Conservation (phyloP, 2,797 vertebrate species). For the Apogon hyalosoma region DNA sequence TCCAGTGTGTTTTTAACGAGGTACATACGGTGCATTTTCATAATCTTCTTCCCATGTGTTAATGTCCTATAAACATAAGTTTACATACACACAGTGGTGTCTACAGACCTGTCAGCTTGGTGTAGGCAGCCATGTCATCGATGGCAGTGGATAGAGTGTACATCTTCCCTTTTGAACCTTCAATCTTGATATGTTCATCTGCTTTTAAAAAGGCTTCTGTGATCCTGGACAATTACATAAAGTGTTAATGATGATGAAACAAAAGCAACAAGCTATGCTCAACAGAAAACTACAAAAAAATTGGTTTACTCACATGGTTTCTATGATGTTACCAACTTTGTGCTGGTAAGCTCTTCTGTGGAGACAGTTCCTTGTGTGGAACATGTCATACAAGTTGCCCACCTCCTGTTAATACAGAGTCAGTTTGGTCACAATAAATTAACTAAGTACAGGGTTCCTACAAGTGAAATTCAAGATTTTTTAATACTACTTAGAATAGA, state of each 20-base stretch:
- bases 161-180: conserved; percentile 79
- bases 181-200: conserved; percentile 85
- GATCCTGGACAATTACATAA: conserved; percentile 84
- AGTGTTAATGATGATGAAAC: not conserved
- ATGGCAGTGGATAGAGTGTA: conserved; percentile 90
- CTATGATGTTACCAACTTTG: conserved; percentile 92
- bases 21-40: not conserved
- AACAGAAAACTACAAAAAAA: too few relatives aligned
- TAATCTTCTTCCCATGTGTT: not conserved
- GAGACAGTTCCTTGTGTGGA: conserved; percentile 91
- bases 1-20: not conserved
- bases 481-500: too few relatives aligned
- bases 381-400: conserved; percentile 95
- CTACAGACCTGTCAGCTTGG: conserved; percentile 92
- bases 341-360: conserved; percentile 96
- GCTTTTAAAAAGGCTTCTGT: conserved; percentile 94
- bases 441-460: too few relatives aligned
- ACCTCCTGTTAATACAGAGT: conserved; percentile 90
- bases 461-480: too few relatives aligned
- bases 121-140: conserved; percentile 96
- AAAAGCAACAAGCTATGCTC: too few relatives aligned
- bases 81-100: not conserved
- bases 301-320: conserved; percentile 90
- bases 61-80: not conserved
- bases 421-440: too few relatives aligned